Conservation (phyloP, 2,797 vertebrate genomes). For the Lycodopsis pacificus region DNA sequence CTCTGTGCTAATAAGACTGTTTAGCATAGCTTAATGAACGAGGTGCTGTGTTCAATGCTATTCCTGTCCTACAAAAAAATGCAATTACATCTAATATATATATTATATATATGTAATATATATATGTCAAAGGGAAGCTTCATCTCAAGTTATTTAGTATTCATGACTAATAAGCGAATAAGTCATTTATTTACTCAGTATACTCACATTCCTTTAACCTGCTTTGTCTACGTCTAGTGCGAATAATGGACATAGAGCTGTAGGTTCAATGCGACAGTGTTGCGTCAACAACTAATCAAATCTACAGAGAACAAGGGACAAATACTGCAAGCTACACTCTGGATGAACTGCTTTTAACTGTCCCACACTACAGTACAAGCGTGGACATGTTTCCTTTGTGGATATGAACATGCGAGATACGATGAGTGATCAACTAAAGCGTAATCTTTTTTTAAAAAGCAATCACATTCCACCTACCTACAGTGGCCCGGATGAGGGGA, state of each 20-base stretch:
- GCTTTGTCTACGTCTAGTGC: background rate
- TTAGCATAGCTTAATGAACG: background rate
- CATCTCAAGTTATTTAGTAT: background rate
- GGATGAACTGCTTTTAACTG: background rate
- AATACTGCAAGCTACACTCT: background rate
- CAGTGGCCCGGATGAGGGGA: slow-evolving; percentile 96
- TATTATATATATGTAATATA: no score
- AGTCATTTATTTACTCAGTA: background rate
- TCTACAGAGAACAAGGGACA: background rate
- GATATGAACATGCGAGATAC: background rate
- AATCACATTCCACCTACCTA: slow-evolving; percentile 87
- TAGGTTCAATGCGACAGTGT: background rate
- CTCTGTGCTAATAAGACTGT: background rate
- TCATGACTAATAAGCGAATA: no score
- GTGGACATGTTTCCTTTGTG: background rate
- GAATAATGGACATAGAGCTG: background rate
- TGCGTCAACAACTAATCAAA: slow-evolving; percentile 6
- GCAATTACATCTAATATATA: background rate
- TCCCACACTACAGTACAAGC: background rate
- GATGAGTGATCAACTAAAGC: background rate
- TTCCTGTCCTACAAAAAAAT: background rate
- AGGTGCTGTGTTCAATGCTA: background rate
- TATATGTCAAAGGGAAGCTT: background rate
- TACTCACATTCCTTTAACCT: background rate
- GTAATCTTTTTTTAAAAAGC: background rate